Percentiles rank a stretch among this genome's conserved stretches.
phyloP scores from a whole-genome alignment of 2,888 invertebrate species.

The Adela reaumurella region DNA sequence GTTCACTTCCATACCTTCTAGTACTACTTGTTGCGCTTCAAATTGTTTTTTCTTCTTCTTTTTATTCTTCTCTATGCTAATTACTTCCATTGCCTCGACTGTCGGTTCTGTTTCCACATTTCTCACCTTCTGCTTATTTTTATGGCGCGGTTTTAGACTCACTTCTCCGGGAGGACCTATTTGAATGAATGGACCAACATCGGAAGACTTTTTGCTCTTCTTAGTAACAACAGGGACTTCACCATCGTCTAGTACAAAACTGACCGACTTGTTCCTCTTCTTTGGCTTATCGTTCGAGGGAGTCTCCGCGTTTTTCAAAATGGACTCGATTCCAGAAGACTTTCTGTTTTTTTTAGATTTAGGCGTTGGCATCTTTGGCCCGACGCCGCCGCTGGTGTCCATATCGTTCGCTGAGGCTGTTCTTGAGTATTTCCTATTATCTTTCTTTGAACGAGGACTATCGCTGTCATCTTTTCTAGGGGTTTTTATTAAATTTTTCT shows the following conservation, averaged over 20 bases:
- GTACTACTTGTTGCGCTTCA: slow-evolving; percentile 11
- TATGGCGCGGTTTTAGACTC: too few species aligned
- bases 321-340: background rate
- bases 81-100: too few species aligned
- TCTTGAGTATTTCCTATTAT: background rate
- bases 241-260: slow-evolving; percentile 35
- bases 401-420: background rate
- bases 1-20: too few species aligned
- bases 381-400: too few species aligned
- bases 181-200: too few species aligned
- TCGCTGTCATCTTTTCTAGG: background rate
- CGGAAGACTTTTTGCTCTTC: slow-evolving; percentile 34
- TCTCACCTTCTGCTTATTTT: too few species aligned
- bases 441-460: background rate
- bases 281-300: slow-evolving; percentile 29
- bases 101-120: too few species aligned
- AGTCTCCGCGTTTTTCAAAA: background rate
- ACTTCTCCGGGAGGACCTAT: too few species aligned
- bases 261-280: slow-evolving; percentile 42
- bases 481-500: background rate
- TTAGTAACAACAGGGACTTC: slow-evolving; percentile 25
- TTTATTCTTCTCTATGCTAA: background rate
- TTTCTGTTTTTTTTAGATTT: too few species aligned
- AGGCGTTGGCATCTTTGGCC: too few species aligned
- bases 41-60: slow-evolving; percentile 14